Conservation (phyloP, 1,140 invertebrate species). For the Leucophenga varia region DNA sequence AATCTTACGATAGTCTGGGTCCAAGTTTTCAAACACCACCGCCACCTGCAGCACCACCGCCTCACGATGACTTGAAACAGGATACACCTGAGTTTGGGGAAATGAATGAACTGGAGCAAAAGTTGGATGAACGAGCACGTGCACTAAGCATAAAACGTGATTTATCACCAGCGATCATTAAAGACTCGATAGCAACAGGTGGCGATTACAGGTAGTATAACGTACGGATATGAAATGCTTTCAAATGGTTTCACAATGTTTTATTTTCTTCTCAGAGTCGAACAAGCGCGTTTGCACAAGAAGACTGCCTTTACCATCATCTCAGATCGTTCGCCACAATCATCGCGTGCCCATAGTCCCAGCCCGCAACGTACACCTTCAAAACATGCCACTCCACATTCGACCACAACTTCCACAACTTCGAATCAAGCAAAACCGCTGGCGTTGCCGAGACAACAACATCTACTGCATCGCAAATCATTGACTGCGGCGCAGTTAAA, state of each 20-base stretch:
- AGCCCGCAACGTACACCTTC: constrained; percentile 37
- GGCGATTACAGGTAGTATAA: constrained; percentile 40
- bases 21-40: constrained; percentile 25
- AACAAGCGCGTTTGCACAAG: constrained; percentile 54
- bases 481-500: constrained; percentile 32
- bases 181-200: constrained; percentile 41
- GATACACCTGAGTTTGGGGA: constrained; percentile 4
- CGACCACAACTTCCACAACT: constrained; percentile 32
- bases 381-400: constrained; percentile 25
- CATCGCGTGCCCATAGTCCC: constrained; percentile 51
- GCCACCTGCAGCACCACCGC: constrained; percentile 25
- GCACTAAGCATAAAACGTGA: constrained; percentile 15
- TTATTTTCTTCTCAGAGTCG: constrained; percentile 38
- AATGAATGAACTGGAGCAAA: constrained; percentile 4
- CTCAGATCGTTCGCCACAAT: constrained; percentile 57
- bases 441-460: constrained; percentile 24
- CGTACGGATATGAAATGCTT: not conserved
- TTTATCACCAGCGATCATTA: constrained; percentile 45
- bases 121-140: constrained; percentile 4
- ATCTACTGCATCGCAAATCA: constrained; percentile 26
- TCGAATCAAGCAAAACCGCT: constrained; percentile 16
- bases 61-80: constrained; percentile 11
- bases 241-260: not conserved
- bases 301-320: constrained; percentile 65
- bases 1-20: constrained; percentile 14